These are phyloP conservation scores for Gyps fulvus DNA, from an alignment of 2,113 vertebrate genomes.

Conservation along the genomic window DNA sequence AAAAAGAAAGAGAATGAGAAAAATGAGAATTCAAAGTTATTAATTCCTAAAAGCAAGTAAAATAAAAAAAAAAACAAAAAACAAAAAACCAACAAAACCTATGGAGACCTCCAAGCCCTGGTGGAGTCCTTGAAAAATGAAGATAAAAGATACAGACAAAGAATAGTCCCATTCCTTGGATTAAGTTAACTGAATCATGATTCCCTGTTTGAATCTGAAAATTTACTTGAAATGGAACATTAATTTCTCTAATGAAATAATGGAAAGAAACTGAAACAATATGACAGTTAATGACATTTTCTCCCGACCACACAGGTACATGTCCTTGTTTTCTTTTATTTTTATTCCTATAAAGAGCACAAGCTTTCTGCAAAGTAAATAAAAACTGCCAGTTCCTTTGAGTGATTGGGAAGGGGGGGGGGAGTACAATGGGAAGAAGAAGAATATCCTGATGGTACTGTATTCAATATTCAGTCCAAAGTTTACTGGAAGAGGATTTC, in stretches of 20 bases:
- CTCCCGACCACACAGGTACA: not conserved
- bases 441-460: not conserved
- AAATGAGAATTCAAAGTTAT: not conserved
- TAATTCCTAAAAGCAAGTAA: not conserved
- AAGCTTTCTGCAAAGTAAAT: not conserved
- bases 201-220: not conserved
- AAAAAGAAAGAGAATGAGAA: not conserved
- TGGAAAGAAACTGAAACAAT: not conserved
- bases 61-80: not conserved
- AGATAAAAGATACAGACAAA: not conserved
- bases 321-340: not conserved
- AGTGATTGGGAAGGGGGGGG: not conserved
- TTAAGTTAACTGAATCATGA: not conserved
- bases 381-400: not conserved
- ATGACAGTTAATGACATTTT: not conserved
- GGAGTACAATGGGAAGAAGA: not conserved
- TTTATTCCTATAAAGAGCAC: not conserved
- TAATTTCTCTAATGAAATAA: slow-evolving; percentile 7
- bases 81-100: too few species aligned
- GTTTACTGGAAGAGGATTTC: slow-evolving; percentile 33
- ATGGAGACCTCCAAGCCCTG: not conserved
- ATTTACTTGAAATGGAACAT: not conserved
- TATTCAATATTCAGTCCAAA: not conserved
- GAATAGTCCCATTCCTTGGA: not conserved
- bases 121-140: not conserved